Conservation (phyloP, 1,140 invertebrate genomes). For the Berghia stephanieae region DNA sequence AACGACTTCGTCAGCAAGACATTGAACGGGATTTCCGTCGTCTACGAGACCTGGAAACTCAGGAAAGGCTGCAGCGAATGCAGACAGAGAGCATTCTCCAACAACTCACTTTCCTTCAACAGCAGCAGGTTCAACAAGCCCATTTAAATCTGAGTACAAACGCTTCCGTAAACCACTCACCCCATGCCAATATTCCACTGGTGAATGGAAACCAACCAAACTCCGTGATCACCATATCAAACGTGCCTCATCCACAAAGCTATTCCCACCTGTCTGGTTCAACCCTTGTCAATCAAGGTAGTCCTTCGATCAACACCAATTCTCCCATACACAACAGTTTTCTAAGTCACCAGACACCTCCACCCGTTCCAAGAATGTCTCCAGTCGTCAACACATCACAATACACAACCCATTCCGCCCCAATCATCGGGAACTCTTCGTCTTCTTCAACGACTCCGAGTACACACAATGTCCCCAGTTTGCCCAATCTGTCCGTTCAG, state of each 20-base stretch:
- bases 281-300: not conserved
- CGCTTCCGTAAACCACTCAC: not conserved
- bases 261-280: not conserved
- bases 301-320: slow-evolving; percentile 24
- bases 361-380: slow-evolving; percentile 11
- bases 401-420: slow-evolving; percentile 32
- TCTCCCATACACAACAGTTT: slow-evolving; percentile 1
- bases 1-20: slow-evolving; percentile 43
- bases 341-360: slow-evolving; percentile 8
- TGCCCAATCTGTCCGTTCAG: not conserved
- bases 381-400: slow-evolving; percentile 32
- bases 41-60: slow-evolving; percentile 43
- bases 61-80: slow-evolving; percentile 48
- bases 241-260: not conserved
- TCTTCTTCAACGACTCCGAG: slow-evolving; percentile 30
- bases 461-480: no score
- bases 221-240: not conserved
- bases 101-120: slow-evolving; percentile 39
- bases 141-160: not conserved
- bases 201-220: not conserved
- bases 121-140: slow-evolving; percentile 22
- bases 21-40: slow-evolving; percentile 48
- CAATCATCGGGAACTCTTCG: slow-evolving; percentile 25
- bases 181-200: slow-evolving; percentile 8
- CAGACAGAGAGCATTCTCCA: slow-evolving; percentile 43